Percentiles rank a stretch among this genome's conserved stretches.
These are phyloP conservation scores for Cygnus atratus DNA, from an alignment of 2,113 vertebrate species.

Conservation along the genomic window DNA sequence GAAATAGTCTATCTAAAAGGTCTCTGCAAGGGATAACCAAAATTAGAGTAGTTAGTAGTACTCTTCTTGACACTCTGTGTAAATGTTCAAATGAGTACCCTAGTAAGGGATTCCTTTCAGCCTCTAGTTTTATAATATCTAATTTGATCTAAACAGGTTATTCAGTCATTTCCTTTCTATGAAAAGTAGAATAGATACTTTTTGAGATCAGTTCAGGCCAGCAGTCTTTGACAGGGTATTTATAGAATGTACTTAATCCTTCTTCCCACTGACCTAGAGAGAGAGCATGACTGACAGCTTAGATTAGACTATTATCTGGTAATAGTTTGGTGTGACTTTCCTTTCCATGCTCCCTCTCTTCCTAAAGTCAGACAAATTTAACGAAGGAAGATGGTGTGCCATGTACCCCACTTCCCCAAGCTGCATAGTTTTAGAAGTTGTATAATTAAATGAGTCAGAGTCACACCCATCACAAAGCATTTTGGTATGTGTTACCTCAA, in stretches of 20 bases:
- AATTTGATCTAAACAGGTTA: neutral
- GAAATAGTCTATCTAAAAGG: neutral
- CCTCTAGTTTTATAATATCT: neutral
- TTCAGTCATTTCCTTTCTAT: neutral
- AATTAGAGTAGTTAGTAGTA: neutral
- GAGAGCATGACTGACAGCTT: neutral
- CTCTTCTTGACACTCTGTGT: neutral
- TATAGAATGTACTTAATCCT: neutral
- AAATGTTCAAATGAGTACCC: neutral
- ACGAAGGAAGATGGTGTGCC: neutral
- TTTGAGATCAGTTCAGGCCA: conserved; percentile 1
- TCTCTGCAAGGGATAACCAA: neutral
- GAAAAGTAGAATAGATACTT: neutral
- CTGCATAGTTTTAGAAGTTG: neutral
- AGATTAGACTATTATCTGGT: neutral
- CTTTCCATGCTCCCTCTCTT: neutral
- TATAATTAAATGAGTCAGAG: neutral
- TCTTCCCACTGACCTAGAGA: neutral
- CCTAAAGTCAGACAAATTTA: neutral
- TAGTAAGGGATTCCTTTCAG: neutral
- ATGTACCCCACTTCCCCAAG: neutral
- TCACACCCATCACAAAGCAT: neutral
- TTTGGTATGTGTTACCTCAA: neutral
- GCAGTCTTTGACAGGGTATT: neutral
- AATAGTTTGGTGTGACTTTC: neutral